Evolutionary conservation across 2,888 invertebrate genomes (phyloP), one percentile per base, ranked within the genome.

Genomic region (Acholoe squamosa): DNA sequence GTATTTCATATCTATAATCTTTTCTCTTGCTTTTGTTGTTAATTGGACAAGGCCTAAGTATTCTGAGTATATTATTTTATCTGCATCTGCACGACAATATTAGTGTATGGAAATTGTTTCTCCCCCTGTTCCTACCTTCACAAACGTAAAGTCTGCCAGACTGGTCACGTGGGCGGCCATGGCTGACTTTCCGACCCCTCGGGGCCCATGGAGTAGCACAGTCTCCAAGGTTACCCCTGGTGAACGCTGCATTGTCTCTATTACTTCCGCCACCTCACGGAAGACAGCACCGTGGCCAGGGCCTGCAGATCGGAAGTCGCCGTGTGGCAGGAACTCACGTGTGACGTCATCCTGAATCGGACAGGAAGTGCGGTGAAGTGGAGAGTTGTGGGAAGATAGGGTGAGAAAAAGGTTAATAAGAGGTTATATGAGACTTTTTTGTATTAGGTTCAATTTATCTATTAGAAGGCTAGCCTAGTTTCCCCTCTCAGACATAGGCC

Each of bases 101-200:
- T n/a, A n/a, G n/a, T n/a, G n/a, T n/a, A n/a, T n/a, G n/a, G n/a
- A n/a, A n/a, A n/a, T n/a, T n/a, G n/a, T 43, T 43, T 43, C 43
- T 10, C 10, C 10, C 10, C 10, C 43, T 43, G 5, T 43, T 43
- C 43, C 61, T 61, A 61, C 90, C 86, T 90, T 90, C 16, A 90
- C 86, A 71, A 86, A 90, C 10, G 43, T 51, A 31, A 90, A 90
- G n/a, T 90, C 25, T 0, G 84, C 28, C 5, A 84, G 61, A 16
- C 33, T 76, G 25, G 90, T 43, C 28, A 90, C 22, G 34, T 90
- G 86, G 43, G 90, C 90, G n/a, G 90, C 90, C 34, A 90, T 22
- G 25, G 61, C 90, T 14, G 90, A 90, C 86, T 90, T 90, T 7
- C 90, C 90, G 28, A 67, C 86, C 14, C 90, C 90, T 0, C 71